phyloP scores from a whole-genome alignment of 37 sponge, comb jelly and placozoan species.

The Beroe ovata region DNA sequence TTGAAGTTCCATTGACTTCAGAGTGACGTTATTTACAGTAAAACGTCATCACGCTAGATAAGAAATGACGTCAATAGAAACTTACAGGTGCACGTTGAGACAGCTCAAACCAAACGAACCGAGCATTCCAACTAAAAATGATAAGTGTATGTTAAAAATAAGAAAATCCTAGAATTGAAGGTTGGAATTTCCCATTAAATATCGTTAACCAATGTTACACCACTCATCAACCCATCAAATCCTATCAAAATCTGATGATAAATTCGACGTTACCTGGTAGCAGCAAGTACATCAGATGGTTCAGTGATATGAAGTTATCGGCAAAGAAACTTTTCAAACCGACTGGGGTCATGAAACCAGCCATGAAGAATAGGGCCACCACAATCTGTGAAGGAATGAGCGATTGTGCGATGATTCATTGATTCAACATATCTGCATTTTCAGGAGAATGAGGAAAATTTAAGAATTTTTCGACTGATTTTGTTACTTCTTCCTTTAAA shows the following conservation, averaged over 20 bases:
- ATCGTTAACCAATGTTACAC: no score
- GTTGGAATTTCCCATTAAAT: no score
- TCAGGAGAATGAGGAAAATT: no score
- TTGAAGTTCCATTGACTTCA: neutral
- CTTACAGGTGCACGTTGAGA: slow-evolving; percentile 21
- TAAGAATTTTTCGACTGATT: no score
- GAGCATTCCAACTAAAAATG: slow-evolving; percentile 47
- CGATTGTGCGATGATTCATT: neutral
- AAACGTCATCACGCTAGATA: neutral
- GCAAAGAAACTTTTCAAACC: slow-evolving; percentile 19
- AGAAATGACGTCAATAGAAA: neutral
- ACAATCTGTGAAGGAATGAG: slow-evolving; percentile 4
- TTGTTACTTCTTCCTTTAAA: no score
- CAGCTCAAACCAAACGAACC: slow-evolving; percentile 8
- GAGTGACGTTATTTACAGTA: neutral
- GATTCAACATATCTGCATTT: no score
- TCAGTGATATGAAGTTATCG: slow-evolving; percentile 6
- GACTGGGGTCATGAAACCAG: slow-evolving; percentile 50
- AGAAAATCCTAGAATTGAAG: no score
- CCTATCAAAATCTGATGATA: no score
- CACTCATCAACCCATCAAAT: no score
- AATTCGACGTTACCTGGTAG: slow-evolving; percentile 56
- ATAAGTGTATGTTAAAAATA: no score
- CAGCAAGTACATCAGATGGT: neutral
- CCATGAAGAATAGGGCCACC: neutral